These are phyloP conservation scores for Eutolmus rufibarbis DNA, from an alignment of 2,888 invertebrate genomes.

Conservation along the genomic window DNA sequence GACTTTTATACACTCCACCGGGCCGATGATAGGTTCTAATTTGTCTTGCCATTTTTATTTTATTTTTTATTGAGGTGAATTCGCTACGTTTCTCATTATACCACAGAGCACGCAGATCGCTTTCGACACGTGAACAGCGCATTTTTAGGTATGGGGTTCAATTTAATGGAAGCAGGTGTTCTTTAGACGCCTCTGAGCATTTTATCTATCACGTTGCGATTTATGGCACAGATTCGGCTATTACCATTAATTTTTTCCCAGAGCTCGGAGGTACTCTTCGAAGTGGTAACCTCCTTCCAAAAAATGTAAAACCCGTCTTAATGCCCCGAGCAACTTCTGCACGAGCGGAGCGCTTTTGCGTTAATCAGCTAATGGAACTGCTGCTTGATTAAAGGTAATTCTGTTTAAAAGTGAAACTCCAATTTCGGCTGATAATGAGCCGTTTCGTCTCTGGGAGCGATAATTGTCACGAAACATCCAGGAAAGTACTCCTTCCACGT, in stretches of 20 bases:
- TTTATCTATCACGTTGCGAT: neutral
- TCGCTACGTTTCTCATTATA: neutral
- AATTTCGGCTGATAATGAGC: neutral
- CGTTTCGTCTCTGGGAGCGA: neutral
- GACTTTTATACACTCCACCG: neutral
- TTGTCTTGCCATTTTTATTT: neutral
- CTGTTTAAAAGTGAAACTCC: neutral
- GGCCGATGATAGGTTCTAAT: neutral
- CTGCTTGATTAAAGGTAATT: constrained; percentile 3
- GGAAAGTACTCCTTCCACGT: neutral
- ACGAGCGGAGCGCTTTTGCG: neutral
- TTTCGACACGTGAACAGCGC: neutral
- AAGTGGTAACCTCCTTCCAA: neutral
- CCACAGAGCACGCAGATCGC: neutral
- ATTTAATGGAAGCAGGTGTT: neutral
- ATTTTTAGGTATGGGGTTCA: neutral
- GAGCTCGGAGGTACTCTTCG: neutral
- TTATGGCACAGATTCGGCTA: neutral
- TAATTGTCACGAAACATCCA: neutral
- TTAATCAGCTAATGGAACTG: constrained; percentile 26
- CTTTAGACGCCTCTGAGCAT: neutral
- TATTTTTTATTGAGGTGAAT: neutral
- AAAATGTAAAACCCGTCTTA: neutral
- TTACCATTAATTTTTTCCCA: neutral
- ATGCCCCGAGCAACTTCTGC: neutral